These are phyloP conservation scores for Malurus elegans DNA, from an alignment of 2,113 vertebrate species.

Conservation along the genomic window DNA sequence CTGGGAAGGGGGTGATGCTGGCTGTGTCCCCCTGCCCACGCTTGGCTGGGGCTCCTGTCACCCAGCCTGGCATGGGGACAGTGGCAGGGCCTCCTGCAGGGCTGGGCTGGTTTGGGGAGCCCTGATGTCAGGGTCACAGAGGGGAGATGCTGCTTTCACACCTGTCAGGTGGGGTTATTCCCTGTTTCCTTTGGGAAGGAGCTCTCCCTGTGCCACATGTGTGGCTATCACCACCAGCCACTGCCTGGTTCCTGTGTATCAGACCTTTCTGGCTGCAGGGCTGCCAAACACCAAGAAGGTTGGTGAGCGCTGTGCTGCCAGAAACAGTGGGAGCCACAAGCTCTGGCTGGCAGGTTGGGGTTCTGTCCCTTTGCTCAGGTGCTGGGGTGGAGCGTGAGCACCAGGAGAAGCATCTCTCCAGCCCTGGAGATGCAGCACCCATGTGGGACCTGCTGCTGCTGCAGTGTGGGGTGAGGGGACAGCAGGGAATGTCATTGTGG, in stretches of 20 bases:
- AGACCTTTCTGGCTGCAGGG: not conserved
- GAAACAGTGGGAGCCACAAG: rapidly evolving
- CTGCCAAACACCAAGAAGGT: not conserved
- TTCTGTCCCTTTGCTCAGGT: rapidly evolving
- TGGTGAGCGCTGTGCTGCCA: not conserved
- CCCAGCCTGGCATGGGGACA: not conserved
- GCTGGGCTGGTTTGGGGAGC: not conserved
- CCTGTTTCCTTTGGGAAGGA: not conserved
- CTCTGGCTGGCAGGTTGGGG: not conserved
- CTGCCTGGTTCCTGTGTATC: not conserved
- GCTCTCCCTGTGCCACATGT: not conserved
- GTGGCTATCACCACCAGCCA: not conserved
- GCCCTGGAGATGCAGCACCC: not conserved
- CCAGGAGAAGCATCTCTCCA: not conserved
- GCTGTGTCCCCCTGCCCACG: rapidly evolving
- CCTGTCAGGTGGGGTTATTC: not conserved
- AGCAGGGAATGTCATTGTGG: rapidly evolving
- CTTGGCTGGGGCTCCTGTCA: not conserved
- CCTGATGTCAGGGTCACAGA: not conserved
- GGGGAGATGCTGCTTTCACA: not conserved
- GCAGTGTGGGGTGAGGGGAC: no score
- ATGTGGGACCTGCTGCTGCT: not conserved
- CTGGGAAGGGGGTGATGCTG: not conserved
- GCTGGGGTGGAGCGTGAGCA: rapidly evolving
- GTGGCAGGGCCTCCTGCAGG: not conserved